Base-by-base conservation (phyloP, 2,797 vertebrate genomes). In the Anabas testudineus region DNA sequence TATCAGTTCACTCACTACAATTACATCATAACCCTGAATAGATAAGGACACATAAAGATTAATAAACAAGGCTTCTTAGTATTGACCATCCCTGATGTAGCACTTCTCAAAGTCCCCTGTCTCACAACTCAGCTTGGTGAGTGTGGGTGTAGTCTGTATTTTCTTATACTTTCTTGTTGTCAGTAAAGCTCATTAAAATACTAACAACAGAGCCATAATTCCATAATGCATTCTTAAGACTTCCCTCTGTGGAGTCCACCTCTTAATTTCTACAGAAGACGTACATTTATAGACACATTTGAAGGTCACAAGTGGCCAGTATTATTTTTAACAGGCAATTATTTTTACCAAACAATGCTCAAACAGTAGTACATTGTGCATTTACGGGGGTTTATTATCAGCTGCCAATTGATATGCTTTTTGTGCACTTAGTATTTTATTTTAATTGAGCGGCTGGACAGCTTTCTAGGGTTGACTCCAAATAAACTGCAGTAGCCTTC, bases 51-150 rank as follows among this genome's bases (percentile, higher is more conserved):
- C 8, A 15, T 34, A 48, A 61, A 22, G 16, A 61, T 13, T 14
- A 76, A 65, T 43, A 60, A 63, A 69, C 52, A 47, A 46, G 9
- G 4, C 37, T 21, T 48, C 26, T 26, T 61, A 26, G 47, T 68
- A 51, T 57, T 63, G 52, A 41, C 4, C 7, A 19, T 61, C 9
- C 15, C 1, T 43, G 37, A 45, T 55, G 19, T 0, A 26, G 7
- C 7, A 41, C 43, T 51, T 56, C 37, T 55, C 19, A 43, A 37
- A 39, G 24, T 51, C 46, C 16, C 37, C 46, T 58, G 12, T 58
- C 22, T 59, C 26, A 43, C 59, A 53, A 15, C 30, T 56, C 13
- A 19, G 21, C 30, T 26, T 49, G 5, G n/a, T n/a, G n/a, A n/a
- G n/a, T n/a, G 10, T 42, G 14, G 7, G 3, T 8, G 2, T 14